phyloP scores from a whole-genome alignment of 2,888 invertebrate genomes.

The Salpingus planirostris region DNA sequence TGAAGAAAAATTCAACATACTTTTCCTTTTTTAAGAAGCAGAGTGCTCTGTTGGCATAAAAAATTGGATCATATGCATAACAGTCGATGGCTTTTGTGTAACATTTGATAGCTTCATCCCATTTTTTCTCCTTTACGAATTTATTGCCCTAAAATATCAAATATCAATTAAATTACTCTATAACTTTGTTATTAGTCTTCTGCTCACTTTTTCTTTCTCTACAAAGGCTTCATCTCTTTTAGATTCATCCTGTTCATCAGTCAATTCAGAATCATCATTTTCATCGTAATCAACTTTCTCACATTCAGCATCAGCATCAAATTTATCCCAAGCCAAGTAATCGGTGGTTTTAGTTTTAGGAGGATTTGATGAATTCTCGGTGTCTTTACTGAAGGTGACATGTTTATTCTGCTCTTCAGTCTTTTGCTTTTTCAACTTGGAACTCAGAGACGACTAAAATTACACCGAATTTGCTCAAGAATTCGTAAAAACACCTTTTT shows the following conservation, averaged over 20 bases:
- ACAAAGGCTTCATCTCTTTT: slow-evolving; percentile 53
- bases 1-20: slow-evolving; percentile 42
- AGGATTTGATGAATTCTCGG: slow-evolving; percentile 4
- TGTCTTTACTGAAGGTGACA: not conserved
- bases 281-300: slow-evolving; percentile 51
- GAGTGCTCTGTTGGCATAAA: slow-evolving; percentile 80
- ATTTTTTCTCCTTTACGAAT: slow-evolving; percentile 69
- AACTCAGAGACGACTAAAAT: not conserved
- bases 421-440: slow-evolving; percentile 2
- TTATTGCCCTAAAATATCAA: slow-evolving; percentile 61
- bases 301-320: slow-evolving; percentile 65
- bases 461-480: too few species aligned
- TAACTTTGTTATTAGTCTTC: too few species aligned
- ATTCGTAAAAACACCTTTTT: too few species aligned
- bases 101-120: slow-evolving; percentile 74
- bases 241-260: slow-evolving; percentile 48
- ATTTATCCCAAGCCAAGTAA: slow-evolving; percentile 69
- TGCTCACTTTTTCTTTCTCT: slow-evolving; percentile 60
- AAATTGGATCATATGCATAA: slow-evolving; percentile 68
- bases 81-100: slow-evolving; percentile 83
- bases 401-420: too few species aligned
- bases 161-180: too few species aligned
- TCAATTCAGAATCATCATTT: slow-evolving; percentile 37
- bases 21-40: slow-evolving; percentile 74
- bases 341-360: slow-evolving; percentile 40